These are phyloP conservation scores for Drosophila setosimentum DNA, from an alignment of 2,888 invertebrate species.

Conservation along the genomic window DNA sequence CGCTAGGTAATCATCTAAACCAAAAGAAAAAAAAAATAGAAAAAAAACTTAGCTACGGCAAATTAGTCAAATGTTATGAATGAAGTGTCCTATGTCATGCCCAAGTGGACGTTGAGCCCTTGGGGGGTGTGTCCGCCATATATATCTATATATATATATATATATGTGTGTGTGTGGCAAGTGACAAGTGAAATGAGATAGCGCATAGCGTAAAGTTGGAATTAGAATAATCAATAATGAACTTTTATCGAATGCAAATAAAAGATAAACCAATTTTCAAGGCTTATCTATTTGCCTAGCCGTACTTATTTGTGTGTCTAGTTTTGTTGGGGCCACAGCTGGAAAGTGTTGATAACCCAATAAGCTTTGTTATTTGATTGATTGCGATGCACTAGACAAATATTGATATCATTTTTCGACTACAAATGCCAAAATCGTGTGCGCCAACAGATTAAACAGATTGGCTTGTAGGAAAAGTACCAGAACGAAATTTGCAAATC, in stretches of 20 bases:
- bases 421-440: conserved; percentile 3
- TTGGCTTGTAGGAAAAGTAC: conserved; percentile 7
- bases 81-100: conserved; percentile 24
- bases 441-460: not conserved
- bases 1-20: conserved; percentile 18
- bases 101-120: not conserved
- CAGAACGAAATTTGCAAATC: not conserved
- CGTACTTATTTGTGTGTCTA: conserved; percentile 24
- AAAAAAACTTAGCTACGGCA: not conserved
- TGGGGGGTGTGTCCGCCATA: conserved; percentile 34
- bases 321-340: not conserved
- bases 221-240: conserved; percentile 58
- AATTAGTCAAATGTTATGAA: conserved; percentile 28
- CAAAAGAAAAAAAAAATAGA: not conserved
- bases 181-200: conserved; percentile 21
- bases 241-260: conserved; percentile 69
- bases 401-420: conserved; percentile 18
- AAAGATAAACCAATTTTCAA: conserved; percentile 40
- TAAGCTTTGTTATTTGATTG: conserved; percentile 12
- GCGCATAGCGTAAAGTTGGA: not conserved
- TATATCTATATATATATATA: not conserved
- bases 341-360: conserved; percentile 1
- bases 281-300: conserved; percentile 53
- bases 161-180: not conserved
- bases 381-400: conserved; percentile 18